These are phyloP conservation scores for Acrocephalus scirpaceus DNA, from an alignment of 2,797 vertebrate genomes.

Conservation along the genomic window DNA sequence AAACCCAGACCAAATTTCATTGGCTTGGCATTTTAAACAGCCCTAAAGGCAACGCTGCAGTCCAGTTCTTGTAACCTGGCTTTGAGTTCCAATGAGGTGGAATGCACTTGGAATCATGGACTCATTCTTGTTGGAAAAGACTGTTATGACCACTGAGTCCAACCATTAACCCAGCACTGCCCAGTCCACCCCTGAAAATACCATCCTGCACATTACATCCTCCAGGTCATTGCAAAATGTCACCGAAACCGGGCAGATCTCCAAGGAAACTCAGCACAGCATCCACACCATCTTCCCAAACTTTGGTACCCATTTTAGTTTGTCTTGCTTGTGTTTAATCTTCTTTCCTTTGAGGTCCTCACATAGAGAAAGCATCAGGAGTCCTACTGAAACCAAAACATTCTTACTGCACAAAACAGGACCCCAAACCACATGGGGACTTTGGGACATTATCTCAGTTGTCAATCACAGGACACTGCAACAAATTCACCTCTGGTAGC, in stretches of 20 bases:
- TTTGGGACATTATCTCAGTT: not conserved
- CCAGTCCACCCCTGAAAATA: not conserved
- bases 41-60: not conserved
- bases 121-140: not conserved
- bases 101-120: not conserved
- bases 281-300: not conserved
- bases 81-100: not conserved
- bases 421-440: accelerated
- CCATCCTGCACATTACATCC: not conserved
- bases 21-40: not conserved
- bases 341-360: not conserved
- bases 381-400: not conserved
- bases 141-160: not conserved
- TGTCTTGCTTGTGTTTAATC: not conserved
- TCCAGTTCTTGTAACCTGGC: not conserved
- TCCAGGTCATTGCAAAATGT: not conserved
- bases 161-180: not conserved
- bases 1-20: not conserved
- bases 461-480: not conserved
- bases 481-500: not conserved
- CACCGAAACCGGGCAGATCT: not conserved
- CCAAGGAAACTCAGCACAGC: not conserved
- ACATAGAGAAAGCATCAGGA: not conserved
- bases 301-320: not conserved
- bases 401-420: not conserved